phyloP scores from a whole-genome alignment of 2,113 vertebrate species.

The Microtus richardsoni region DNA sequence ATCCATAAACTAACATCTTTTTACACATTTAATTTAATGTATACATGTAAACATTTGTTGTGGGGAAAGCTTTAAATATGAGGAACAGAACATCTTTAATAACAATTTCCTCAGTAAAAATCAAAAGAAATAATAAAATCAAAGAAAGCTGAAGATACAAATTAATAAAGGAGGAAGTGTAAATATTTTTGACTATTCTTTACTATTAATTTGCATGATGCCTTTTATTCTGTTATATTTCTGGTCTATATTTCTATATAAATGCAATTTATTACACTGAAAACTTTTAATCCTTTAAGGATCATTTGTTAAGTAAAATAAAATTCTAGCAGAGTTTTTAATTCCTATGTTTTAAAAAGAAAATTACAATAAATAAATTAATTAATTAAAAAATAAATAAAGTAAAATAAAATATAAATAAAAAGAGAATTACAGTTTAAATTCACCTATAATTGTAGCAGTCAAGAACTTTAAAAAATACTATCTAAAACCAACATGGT shows the following conservation, averaged over 20 bases:
- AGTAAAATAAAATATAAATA: no score
- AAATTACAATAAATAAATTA: no score
- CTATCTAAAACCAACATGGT: neutral
- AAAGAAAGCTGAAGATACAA: slow-evolving; percentile 30
- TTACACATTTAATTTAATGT: neutral
- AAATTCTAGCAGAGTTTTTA: neutral
- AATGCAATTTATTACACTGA: neutral
- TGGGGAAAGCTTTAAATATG: neutral
- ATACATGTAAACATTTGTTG: neutral
- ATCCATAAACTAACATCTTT: neutral
- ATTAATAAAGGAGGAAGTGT: neutral
- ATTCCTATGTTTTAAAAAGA: neutral
- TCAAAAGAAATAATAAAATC: slow-evolving; percentile 64
- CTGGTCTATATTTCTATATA: neutral
- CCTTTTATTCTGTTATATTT: neutral
- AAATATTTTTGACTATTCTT: neutral
- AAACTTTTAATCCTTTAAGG: neutral
- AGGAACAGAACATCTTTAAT: slow-evolving; percentile 21
- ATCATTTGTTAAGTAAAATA: neutral
- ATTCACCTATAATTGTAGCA: neutral
- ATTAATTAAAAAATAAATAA: no score
- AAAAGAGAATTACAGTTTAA: slow-evolving; percentile 34
- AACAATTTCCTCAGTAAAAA: slow-evolving; percentile 67
- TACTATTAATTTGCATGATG: neutral
- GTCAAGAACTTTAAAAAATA: slow-evolving; percentile 16